Evolutionary conservation across 1,140 invertebrate species (phyloP).

Genomic region (Lordiphosa stackelbergi): DNA sequence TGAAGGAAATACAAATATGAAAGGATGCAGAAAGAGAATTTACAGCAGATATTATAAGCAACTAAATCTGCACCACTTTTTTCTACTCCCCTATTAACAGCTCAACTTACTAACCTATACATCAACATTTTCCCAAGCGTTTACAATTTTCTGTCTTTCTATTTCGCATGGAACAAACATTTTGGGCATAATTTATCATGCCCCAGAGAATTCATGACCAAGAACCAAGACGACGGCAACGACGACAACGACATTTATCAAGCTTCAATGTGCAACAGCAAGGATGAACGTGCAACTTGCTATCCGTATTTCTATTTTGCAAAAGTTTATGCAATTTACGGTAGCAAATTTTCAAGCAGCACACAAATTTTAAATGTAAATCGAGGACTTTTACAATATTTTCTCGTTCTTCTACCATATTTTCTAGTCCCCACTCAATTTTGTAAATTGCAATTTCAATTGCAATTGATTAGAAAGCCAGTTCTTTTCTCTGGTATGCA

Average conservation of each 20-base stretch:
- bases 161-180: conserved; percentile 29
- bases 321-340: conserved; percentile 28
- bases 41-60: no score
- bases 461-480: conserved; percentile 58
- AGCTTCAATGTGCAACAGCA: conserved; percentile 38
- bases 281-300: conserved; percentile 25
- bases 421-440: conserved; percentile 56
- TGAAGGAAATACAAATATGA: neutral
- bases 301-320: conserved; percentile 10
- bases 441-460: conserved; percentile 58
- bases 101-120: conserved; percentile 1
- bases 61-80: no score
- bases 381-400: conserved; percentile 24
- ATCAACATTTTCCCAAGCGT: conserved; percentile 3
- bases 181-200: conserved; percentile 62
- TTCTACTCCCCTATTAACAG: no score
- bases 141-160: conserved; percentile 6
- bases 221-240: conserved; percentile 15
- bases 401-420: conserved; percentile 8
- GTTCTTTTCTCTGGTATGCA: conserved; percentile 26
- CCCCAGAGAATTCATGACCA: conserved; percentile 29
- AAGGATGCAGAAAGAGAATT: no score
- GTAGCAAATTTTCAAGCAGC: conserved; percentile 3
- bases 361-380: conserved; percentile 59
- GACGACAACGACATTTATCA: conserved; percentile 57